phyloP scores from a whole-genome alignment of 2,113 vertebrate genomes.

The Amazona vittata region DNA sequence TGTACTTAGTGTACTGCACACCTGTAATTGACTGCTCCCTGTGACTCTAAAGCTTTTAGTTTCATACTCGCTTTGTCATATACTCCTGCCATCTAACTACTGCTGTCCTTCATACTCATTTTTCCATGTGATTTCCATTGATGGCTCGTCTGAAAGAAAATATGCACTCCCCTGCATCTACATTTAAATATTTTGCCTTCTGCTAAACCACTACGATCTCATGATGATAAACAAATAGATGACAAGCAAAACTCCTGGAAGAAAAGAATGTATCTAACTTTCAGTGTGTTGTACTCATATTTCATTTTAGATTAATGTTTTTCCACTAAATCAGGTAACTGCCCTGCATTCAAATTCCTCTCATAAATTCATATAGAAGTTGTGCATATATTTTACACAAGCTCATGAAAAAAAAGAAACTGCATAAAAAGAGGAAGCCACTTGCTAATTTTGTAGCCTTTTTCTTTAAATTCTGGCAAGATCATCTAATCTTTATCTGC shows the following conservation, averaged over 20 bases:
- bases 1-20: not conserved
- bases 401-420: not conserved
- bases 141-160: not conserved
- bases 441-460: not conserved
- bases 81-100: not conserved
- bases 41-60: not conserved
- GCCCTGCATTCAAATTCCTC: not conserved
- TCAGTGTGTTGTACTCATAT: not conserved
- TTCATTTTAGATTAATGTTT: not conserved
- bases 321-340: not conserved
- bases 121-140: not conserved
- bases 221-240: not conserved
- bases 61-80: not conserved
- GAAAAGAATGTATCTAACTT: not conserved
- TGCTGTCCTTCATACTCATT: not conserved
- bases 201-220: not conserved
- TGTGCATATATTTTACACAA: not conserved
- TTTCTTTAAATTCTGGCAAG: not conserved
- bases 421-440: not conserved
- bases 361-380: not conserved
- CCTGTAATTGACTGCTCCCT: not conserved
- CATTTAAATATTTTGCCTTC: constrained; percentile 10
- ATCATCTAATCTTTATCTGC: not conserved
- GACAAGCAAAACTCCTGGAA: not conserved
- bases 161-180: not conserved